Percentiles rank a stretch among this genome's conserved stretches.
These are phyloP conservation scores for Agrenia bidenticulata DNA, from an alignment of 2,888 invertebrate genomes.

Conservation along the genomic window DNA sequence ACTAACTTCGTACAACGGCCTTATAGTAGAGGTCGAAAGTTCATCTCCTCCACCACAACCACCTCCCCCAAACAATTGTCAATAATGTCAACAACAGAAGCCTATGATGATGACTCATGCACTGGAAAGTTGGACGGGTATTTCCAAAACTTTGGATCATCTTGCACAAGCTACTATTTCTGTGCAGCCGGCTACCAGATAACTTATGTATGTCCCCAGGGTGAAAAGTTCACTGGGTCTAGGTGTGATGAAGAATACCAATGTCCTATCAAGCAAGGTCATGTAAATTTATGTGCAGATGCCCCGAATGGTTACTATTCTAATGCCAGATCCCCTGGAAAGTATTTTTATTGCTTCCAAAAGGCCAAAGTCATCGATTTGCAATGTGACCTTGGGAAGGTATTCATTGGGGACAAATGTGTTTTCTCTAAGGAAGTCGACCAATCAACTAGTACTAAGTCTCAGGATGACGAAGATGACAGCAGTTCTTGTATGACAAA, in stretches of 20 bases:
- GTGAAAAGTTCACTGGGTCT: constrained; percentile 43
- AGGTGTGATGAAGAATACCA: constrained; percentile 45
- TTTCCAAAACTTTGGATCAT: constrained; percentile 50
- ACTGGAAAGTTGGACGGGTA: constrained; percentile 48
- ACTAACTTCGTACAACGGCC: background rate
- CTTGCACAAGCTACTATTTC: constrained; percentile 51
- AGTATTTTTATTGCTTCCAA: constrained; percentile 51
- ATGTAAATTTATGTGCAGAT: constrained; percentile 42
- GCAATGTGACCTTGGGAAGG: constrained; percentile 47
- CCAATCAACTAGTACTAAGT: background rate
- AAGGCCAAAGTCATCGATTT: constrained; percentile 52
- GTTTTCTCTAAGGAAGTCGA: background rate
- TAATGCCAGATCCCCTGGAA: constrained; percentile 28
- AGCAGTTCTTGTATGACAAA: constrained; percentile 32
- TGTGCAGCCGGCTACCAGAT: constrained; percentile 52
- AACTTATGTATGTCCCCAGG: constrained; percentile 50
- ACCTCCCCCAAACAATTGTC: constrained; percentile 10
- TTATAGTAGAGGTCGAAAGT: constrained; percentile 13
- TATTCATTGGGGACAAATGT: constrained; percentile 38
- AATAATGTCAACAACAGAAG: constrained; percentile 3
- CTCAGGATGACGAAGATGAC: background rate
- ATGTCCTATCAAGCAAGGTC: constrained; percentile 32
- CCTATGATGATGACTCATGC: constrained; percentile 39
- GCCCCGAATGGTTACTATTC: constrained; percentile 50
- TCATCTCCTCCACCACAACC: constrained; percentile 17